These are phyloP conservation scores for Butorides virescens DNA, from an alignment of 2,113 vertebrate species.

Conservation along the genomic window DNA sequence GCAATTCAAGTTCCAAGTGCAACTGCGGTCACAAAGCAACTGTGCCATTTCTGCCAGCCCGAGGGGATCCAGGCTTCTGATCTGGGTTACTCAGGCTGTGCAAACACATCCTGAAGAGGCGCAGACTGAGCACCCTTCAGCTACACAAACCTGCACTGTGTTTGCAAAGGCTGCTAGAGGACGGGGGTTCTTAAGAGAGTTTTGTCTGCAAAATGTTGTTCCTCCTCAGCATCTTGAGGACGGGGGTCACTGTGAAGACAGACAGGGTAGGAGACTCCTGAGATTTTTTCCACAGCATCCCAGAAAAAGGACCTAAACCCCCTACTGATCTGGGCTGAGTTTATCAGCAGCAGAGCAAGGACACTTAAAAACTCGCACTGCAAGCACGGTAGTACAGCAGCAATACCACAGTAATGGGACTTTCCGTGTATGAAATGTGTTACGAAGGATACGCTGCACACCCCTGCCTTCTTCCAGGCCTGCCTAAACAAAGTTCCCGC, in stretches of 20 bases:
- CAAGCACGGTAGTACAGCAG: not conserved
- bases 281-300: not conserved
- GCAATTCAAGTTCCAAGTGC: not conserved
- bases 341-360: not conserved
- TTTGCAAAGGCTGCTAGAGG: not conserved
- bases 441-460: not conserved
- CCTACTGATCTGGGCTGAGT: not conserved
- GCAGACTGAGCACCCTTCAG: not conserved
- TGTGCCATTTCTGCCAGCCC: not conserved
- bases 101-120: not conserved
- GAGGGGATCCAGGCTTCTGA: not conserved
- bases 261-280: not conserved
- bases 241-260: not conserved
- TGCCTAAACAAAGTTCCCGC: not conserved
- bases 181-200: not conserved
- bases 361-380: not conserved
- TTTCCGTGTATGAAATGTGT: not conserved
- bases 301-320: not conserved
- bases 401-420: too few species aligned
- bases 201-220: not conserved
- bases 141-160: too few species aligned
- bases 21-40: not conserved
- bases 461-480: not conserved
- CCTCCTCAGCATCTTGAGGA: not conserved
- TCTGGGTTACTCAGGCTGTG: not conserved